phyloP scores from a whole-genome alignment of 2,888 invertebrate species.

The Vandiemenella viatica region DNA sequence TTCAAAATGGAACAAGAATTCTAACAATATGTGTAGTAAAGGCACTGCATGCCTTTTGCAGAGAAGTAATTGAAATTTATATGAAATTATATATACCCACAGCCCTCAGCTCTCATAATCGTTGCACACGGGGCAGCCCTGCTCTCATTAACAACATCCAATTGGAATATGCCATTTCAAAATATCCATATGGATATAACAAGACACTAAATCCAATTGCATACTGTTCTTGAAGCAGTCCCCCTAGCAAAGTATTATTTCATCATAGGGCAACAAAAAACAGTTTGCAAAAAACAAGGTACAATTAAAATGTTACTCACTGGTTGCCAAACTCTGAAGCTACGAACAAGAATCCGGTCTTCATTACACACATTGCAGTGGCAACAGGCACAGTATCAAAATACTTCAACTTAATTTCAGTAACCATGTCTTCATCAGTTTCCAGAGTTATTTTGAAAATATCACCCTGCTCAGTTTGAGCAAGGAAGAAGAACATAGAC shows the following conservation, averaged over 20 bases:
- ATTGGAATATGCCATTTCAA: no score
- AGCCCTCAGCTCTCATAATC: neutral
- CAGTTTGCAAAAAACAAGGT: neutral
- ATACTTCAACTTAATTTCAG: conserved; percentile 96
- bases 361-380: conserved; percentile 90
- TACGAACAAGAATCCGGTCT: conserved; percentile 96
- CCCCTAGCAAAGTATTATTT: neutral
- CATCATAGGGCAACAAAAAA: neutral
- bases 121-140: neutral
- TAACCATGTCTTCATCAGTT: conserved; percentile 94
- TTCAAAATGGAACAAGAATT: no score
- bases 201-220: neutral
- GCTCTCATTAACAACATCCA: no score
- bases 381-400: conserved; percentile 99
- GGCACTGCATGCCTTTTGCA: no score
- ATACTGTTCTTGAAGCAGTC: neutral
- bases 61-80: neutral
- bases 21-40: no score
- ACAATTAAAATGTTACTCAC: conserved; percentile 49
- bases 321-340: conserved; percentile 99
- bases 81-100: neutral
- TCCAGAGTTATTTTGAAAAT: conserved; percentile 95
- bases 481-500: conserved; percentile 97
- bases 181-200: neutral
- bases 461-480: conserved; percentile 97